Base-by-base conservation (phyloP, 2,888 invertebrate species). In the Dasysyrphus tricinctus region DNA sequence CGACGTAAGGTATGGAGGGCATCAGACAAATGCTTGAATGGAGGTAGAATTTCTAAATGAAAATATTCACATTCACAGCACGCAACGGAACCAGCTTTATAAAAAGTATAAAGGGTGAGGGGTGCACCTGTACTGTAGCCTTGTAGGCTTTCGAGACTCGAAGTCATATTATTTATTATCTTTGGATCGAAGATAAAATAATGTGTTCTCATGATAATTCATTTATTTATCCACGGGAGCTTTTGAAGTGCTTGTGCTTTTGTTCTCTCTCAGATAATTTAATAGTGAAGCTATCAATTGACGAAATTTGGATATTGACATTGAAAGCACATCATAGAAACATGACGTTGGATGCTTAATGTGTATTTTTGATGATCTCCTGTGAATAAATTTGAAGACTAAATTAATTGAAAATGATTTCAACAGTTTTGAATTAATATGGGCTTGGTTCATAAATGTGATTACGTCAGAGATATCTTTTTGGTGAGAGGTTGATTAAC, bases 31-130 rank as follows among this genome's bases (percentile, higher is more conserved):
- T 49, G 65, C 49, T 54, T 51, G 69, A 54, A 69, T 69, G 54
- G 69, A 69, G 61, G 54, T 73, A 73, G 56, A 78, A 54, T 63
- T 51, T 42, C 19, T 49, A 57, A 63, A 70, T 47, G 61, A 63
- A 76, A 32, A 80, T 59, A 67, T 77, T 77, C 77, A 77, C n/a
- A 67, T 77, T 80, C 85, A 61, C 47, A 69, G 42, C 80, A 80
- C 80, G 77, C 80, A 85, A 44, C 54, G 37, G 14, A 61, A 29
- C 24, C 47, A 72, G 69, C 61, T 77, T 42, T 37, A 19, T 54
- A 37, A 54, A 24, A 54, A 24, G 5, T 32, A 11, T 42, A 42
- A 34, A 24, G 19, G 7, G 54, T 54, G 44, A 34, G 47, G 63
- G 63, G 63, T 65, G 63, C 47, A 47, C n/a, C 29, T 32, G 7